Conservation (phyloP, 1,140 invertebrate species). For the Glossosoma conforme region DNA sequence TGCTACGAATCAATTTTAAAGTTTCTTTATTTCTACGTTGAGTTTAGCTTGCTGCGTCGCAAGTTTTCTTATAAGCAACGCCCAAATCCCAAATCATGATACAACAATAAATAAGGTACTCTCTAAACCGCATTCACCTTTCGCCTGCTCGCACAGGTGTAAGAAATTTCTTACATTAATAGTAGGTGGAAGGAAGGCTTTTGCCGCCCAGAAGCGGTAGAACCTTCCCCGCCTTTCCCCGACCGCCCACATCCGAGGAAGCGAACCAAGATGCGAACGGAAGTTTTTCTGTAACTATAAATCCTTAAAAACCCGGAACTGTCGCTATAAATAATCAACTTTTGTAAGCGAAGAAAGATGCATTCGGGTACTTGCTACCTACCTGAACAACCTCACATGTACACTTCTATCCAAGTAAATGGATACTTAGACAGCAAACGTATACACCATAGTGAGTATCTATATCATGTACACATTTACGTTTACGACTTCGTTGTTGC, state of each 20-base stretch:
- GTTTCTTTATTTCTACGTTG: too few species aligned
- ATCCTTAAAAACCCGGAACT: constrained; percentile 30
- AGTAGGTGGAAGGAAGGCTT: too few species aligned
- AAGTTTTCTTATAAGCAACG: too few species aligned
- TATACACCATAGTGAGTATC: too few species aligned
- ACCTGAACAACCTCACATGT: too few species aligned
- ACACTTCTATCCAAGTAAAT: too few species aligned
- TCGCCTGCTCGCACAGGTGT: constrained; percentile 18
- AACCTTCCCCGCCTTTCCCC: background rate
- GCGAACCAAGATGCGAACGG: constrained; percentile 9
- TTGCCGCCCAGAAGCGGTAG: background rate
- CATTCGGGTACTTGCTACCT: too few species aligned
- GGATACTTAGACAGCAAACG: too few species aligned
- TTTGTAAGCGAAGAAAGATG: constrained; percentile 27
- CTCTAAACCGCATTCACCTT: constrained; percentile 18
- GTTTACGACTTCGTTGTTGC: too few species aligned
- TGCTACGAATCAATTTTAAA: too few species aligned
- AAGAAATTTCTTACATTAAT: constrained; percentile 21
- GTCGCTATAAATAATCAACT: constrained; percentile 32
- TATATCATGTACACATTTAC: too few species aligned
- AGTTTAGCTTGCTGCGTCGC: too few species aligned
- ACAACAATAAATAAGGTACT: constrained; percentile 27
- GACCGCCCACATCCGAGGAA: background rate
- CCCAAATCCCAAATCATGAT: constrained; percentile 8
- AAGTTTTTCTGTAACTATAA: constrained; percentile 31